Base-by-base conservation (phyloP, 2,797 vertebrate genomes). In the Chaunax sp. region DNA sequence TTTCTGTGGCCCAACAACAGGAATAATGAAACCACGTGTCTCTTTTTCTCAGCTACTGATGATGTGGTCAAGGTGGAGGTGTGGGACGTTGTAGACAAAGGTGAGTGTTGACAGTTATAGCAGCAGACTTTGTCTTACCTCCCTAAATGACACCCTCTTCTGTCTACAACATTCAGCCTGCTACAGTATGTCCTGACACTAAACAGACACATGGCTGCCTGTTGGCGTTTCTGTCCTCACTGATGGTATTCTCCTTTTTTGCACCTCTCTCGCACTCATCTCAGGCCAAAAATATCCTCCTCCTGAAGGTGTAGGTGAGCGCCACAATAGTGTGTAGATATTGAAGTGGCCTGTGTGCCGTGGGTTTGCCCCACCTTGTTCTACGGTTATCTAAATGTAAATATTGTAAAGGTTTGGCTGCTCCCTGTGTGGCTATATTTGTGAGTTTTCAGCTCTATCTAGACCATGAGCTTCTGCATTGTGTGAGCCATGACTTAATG, bases 51-150 rank as follows among this genome's bases (percentile, higher is more conserved):
- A 99, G 98, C 98, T 83, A 99, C 98, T 41, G 98, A 99, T 1
- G 98, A 99, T 43, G 95, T 99, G 67, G 98, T 99, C 53, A 99
- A 99, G 74, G 98, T 99, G 2, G 98, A 99, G 89, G 98, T 99
- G 78, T 99, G 98, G 98, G 98, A 99, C 22, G 97, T 99, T 0
- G 98, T 99, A 2, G 98, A 99, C 89, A 99, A 99, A 96, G 98
- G 98, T 99, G 86, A 94, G 94, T 87, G 64, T 58, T 62, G 22
- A 51, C 28, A 13, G 1, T 60, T 23, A 55, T 13, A 69, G 22
- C 25, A 41, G 18, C 44, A 61, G 22, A 46, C 49, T 20, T 68
- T 66, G 35, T 35, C 54, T 72, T 15, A 40, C 37, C 18, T 66
- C 16, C 1, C 62, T 53, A 54, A 26, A 47, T 64, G 20, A 33